Base-by-base conservation (phyloP, 2,888 invertebrate species). In the Oscheius onirici region DNA sequence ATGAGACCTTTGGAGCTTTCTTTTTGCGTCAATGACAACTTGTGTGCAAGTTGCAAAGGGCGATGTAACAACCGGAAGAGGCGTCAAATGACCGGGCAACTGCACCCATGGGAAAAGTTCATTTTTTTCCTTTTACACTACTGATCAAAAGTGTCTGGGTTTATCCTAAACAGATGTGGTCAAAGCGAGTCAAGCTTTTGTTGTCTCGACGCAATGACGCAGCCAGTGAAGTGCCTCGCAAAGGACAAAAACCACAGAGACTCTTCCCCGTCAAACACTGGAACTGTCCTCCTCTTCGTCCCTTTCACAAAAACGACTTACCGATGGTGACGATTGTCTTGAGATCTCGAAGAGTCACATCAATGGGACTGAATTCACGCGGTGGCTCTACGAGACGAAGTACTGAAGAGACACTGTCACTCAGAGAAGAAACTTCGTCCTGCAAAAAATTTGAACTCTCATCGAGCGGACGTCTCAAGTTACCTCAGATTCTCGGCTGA, bases 321-420 rank as follows among this genome's bases (percentile, higher is more conserved):
- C 79, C 79, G 41, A 79, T 79, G 51, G 79, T 79, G 54, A 77
- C 74, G 54, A 77, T 51, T 10, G 41, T 70, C 20, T 26, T 61
- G 44, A 70, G 70, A 70, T 70, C 63, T 49, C 43, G 51, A 22
- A 61, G 54, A n/a, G 70, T 63, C n/a, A 70, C 70, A 24, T 70
- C 63, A 28, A 70, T 52, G 28, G 61, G 70, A 51, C 41, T 52
- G n/a, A 17, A 52, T 51, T 61, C 54, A 17, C 63, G 28, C 1
- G 70, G 70, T n/a, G 70, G 70, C 10, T 70, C 70, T 8, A 51
- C 51, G 26, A 70, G 63, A 22, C 52, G 63, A 11, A 70, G 52
- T 1, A 52, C 52, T 2, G 55, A 55, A 8, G 63, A 63, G 41
- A 70, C 70, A 43, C 63, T 63, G 44, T 70, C 70, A 24, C 61